These are phyloP conservation scores for Junonia oenone DNA, from an alignment of 2,888 invertebrate genomes.

Conservation along the genomic window DNA sequence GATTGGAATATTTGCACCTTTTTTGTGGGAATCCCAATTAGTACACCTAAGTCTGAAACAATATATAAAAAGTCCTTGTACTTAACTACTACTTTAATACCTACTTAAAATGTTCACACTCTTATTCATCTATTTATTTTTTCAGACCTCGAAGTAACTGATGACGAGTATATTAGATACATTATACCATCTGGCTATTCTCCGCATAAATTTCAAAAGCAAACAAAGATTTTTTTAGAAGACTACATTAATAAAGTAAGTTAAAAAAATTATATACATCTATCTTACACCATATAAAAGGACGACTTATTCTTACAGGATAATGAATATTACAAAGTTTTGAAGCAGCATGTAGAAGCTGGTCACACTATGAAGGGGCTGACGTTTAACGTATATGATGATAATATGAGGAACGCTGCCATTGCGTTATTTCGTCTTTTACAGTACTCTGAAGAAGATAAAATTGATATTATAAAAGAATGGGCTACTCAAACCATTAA, in stretches of 20 bases:
- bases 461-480: slow-evolving; percentile 46
- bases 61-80: too few relatives aligned
- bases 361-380: slow-evolving; percentile 51
- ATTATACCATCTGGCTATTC: slow-evolving; percentile 44
- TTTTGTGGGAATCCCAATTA: too few relatives aligned
- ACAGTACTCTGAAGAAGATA: slow-evolving; percentile 52
- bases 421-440: slow-evolving; percentile 64
- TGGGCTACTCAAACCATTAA: slow-evolving; percentile 68
- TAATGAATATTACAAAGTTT: slow-evolving; percentile 41
- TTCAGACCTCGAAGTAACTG: slow-evolving; percentile 35
- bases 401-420: slow-evolving; percentile 65
- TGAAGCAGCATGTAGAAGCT: slow-evolving; percentile 43
- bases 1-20: too few relatives aligned
- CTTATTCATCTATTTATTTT: slow-evolving; percentile 13
- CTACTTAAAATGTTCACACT: too few relatives aligned
- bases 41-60: too few relatives aligned
- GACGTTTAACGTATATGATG: slow-evolving; percentile 70
- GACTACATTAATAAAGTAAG: slow-evolving; percentile 36
- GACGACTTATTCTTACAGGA: slow-evolving; percentile 42
- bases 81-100: too few relatives aligned
- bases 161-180: slow-evolving; percentile 40
- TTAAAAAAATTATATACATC: background rate
- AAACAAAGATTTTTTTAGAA: slow-evolving; percentile 27
- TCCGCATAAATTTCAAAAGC: slow-evolving; percentile 36
- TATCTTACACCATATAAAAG: background rate